Evolutionary conservation across 2,113 vertebrate genomes (phyloP).

Genomic region (Ovis canadensis): DNA sequence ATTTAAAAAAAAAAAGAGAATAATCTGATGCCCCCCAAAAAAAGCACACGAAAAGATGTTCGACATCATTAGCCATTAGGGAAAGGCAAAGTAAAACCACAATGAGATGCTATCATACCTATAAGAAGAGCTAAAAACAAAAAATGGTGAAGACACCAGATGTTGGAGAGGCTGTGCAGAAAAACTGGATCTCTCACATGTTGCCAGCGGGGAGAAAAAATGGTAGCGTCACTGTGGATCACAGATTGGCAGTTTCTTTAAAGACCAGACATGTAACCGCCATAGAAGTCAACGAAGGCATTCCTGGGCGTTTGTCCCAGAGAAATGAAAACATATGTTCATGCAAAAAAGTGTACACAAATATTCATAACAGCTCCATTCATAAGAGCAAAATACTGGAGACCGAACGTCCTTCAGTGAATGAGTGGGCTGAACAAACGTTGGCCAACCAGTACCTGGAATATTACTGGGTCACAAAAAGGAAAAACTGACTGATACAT

Average conservation of each 20-base stretch:
- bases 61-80: accelerated
- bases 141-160: not conserved
- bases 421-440: accelerated
- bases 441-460: not conserved
- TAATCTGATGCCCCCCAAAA: no score
- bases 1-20: not conserved
- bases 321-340: not conserved
- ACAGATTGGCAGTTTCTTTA: not conserved
- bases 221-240: not conserved
- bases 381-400: not conserved
- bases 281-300: not conserved
- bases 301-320: not conserved
- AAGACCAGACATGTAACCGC: not conserved
- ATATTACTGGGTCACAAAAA: not conserved
- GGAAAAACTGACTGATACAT: accelerated
- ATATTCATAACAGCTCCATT: not conserved
- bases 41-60: accelerated
- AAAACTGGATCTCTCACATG: accelerated
- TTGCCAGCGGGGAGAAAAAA: accelerated
- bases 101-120: no score
- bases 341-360: not conserved
- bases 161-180: not conserved
- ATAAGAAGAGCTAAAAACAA: not conserved
- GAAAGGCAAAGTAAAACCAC: not conserved
- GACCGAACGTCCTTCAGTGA: not conserved